Conservation (phyloP, 1,140 invertebrate species). For the Aphelinus atriplicis region DNA sequence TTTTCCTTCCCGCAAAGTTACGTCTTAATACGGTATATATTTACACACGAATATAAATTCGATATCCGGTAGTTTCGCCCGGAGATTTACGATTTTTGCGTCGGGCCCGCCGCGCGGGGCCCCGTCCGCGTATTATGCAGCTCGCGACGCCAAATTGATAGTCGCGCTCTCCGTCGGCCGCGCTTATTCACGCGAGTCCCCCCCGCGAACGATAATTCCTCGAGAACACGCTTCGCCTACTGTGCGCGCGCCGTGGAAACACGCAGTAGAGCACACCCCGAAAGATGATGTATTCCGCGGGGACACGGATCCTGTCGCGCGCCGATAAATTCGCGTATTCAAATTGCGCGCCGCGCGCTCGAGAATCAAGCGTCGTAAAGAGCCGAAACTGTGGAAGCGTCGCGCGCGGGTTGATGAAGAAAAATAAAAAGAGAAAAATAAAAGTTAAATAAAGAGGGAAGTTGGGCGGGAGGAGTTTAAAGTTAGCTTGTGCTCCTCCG, state of each 20-base stretch:
- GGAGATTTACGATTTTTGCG: constrained; percentile 32
- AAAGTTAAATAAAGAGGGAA: background rate
- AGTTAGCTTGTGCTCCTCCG: background rate
- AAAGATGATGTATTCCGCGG: no score
- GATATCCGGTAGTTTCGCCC: constrained; percentile 28
- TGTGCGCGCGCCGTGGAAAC: background rate
- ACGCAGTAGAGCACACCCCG: background rate
- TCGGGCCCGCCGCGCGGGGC: background rate
- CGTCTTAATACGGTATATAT: constrained; percentile 24
- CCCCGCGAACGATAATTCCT: background rate
- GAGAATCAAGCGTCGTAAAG: background rate
- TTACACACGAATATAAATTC: constrained; percentile 17
- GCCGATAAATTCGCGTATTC: constrained; percentile 5
- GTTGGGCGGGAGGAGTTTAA: constrained; percentile 10
- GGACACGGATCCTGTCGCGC: background rate
- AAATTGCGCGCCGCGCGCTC: background rate
- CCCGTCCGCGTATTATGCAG: background rate
- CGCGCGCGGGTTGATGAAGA: background rate
- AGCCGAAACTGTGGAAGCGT: constrained; percentile 1
- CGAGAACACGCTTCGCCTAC: constrained; percentile 26
- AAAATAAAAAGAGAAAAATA: background rate
- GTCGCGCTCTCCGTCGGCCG: background rate
- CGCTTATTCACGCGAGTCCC: background rate
- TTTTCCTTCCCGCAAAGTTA: constrained; percentile 15
- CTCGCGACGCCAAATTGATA: no score